Base-by-base conservation (phyloP, 2,888 invertebrate species). In the Dascillus cervinus region DNA sequence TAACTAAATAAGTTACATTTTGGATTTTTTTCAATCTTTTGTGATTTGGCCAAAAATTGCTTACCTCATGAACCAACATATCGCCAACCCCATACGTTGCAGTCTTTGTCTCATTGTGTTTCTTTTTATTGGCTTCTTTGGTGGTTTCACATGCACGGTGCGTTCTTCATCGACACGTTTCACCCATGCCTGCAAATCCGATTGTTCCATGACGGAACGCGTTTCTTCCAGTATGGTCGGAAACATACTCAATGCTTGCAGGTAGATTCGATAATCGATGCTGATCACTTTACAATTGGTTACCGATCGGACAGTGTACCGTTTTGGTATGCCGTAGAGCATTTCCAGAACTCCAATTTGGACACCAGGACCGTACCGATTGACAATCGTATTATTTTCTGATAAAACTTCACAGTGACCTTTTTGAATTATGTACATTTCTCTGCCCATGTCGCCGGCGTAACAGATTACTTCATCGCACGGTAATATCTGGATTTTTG, bases 231-330 rank as follows among this genome's bases (percentile, higher is more conserved):
- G 63, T 51, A 69, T 62, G 48, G 67, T 65, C 10, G 70, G 70
- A 54, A 70, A 70, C 39, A 65, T 64, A 53, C 69, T 65, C 65
- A 68, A 66, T 44, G 66, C 65, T 49, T 69, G 69, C 48, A 68
- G 62, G 43, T 68, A 53, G 4, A 64, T 56, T 32, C 61, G 62
- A 54, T 67, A 71, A 47, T 71, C 67, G 43, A 72, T 55, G 41
- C 65, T 65, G 26, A 71, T 58, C 39, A 72, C 55, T 50, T 69
- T 62, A 55, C 71, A 72, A 55, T 72, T 70, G 42, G 72, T 72
- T 37, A 64, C 56, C 38, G 71, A 70, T 57, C 66, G 37, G 12
- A 69, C 65, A 12, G 71, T 71, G 48, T 68, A 62, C 30, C 67
- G 66, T 52, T 71, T 71, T 1, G 70, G 69, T 6, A 71, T 49